Base-by-base conservation (phyloP, 1,140 invertebrate genomes). In the Diprion similis region DNA sequence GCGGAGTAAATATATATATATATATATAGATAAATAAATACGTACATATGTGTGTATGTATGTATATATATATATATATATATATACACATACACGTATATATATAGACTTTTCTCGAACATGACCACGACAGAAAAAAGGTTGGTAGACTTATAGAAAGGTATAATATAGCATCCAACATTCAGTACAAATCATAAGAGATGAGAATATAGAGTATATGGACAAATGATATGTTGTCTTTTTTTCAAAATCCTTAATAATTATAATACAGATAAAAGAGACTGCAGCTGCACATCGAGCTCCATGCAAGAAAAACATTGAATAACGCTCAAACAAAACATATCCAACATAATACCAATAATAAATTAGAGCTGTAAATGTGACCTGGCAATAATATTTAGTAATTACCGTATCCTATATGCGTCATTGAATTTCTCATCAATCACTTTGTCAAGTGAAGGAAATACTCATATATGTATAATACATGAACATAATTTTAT, bases 281-380 rank as follows among this genome's bases (percentile, higher is more conserved):
- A 86, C 73, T 86, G 85, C 82, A 83, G 84, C 86, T 87, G 86
- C 85, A 87, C 86, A 87, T 87, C 82, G 86, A 88, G 86, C 84
- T 85, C 82, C 87, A 88, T 88, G 87, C 87, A 88, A 81, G 85
- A 85, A 86, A 37, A 81, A 87, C 86, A 88, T 83, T 86, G 80
- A 88, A 86, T 80, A 87, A 86, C 81, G 85, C 84, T 86, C 77
- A 80, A 84, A 86, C 82, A 75, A 84, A 82, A 83, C 73, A 76
- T 82, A 84, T 78, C 78, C 71, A 82, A 83, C 78, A 71, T 67
- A 75, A 76, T 76, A 68, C 72, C 74, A 74, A 71, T 74, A 72
- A 71, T 48, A 75, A 71, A 77, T 73, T 66, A 66, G 66, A 71
- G 64, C 71, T 18, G 17, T 18, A 64, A 64, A 64, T 64, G 59